Percentiles rank a stretch among this genome's conserved stretches.
Conservation (phyloP, 1,140 invertebrate species). For the Lasaia peninsularis region DNA sequence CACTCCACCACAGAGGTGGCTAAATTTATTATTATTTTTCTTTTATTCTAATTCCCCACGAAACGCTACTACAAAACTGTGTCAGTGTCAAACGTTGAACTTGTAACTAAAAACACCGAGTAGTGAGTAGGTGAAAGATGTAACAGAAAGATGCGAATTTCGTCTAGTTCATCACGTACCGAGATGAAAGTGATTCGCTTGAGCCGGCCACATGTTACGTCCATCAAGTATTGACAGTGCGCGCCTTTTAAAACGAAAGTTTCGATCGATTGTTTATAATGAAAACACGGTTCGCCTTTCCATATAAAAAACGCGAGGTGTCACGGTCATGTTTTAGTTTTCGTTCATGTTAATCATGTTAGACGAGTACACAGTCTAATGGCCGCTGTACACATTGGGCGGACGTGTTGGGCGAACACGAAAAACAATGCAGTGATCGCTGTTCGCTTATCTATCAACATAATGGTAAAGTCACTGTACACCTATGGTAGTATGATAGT, state of each 20-base stretch:
- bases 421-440: too few species aligned
- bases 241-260: conserved; percentile 34
- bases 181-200: conserved; percentile 67
- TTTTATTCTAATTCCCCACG: neutral
- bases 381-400: too few species aligned
- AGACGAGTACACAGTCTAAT: neutral
- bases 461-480: too few species aligned
- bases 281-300: conserved; percentile 2
- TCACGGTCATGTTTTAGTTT: neutral
- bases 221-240: conserved; percentile 35
- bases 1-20: too few species aligned
- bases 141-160: conserved; percentile 67
- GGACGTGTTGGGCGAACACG: too few species aligned
- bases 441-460: too few species aligned
- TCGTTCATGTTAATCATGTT: neutral
- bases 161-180: conserved; percentile 51
- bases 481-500: too few species aligned
- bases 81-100: neutral
- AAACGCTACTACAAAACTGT: neutral
- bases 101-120: conserved; percentile 9
- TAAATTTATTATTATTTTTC: too few species aligned
- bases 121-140: conserved; percentile 35
- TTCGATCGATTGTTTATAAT: conserved; percentile 26
- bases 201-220: conserved; percentile 26
- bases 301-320: neutral